A percentile compares a stretch with the other conserved stretches of the same genome.
phyloP scores from a whole-genome alignment of 2,888 invertebrate species.

The Drosophila picticornis region DNA sequence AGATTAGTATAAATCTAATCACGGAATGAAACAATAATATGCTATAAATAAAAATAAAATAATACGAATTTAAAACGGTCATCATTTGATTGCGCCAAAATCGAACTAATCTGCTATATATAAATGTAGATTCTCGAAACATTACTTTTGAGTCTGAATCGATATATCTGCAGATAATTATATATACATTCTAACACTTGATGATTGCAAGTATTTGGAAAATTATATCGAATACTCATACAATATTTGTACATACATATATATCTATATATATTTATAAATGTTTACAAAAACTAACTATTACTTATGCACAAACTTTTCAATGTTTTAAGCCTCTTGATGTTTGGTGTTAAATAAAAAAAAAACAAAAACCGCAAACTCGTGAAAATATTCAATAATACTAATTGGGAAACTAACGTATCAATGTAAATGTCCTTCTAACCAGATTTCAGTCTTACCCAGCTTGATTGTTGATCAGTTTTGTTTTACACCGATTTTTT shows the following conservation, averaged over 20 bases:
- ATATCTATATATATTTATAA: constrained; percentile 33
- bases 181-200: constrained; percentile 4
- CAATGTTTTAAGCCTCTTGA: constrained; percentile 75
- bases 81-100: constrained; percentile 12
- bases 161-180: not conserved
- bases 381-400: not conserved
- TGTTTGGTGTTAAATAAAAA: constrained; percentile 73
- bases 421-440: too few relatives aligned
- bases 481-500: constrained; percentile 1
- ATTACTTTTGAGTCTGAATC: constrained; percentile 24
- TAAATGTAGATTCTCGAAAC: not conserved
- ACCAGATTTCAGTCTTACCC: not conserved
- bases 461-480: not conserved
- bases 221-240: constrained; percentile 11
- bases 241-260: not conserved
- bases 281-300: constrained; percentile 41
- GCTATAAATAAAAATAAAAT: not conserved
- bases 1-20: not conserved
- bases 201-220: not conserved
- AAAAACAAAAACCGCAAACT: constrained; percentile 16
- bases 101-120: not conserved
- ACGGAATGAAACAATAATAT: constrained; percentile 38
- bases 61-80: constrained; percentile 45
- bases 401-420: not conserved
- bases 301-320: constrained; percentile 41